Evolutionary conservation across 2,113 vertebrate species (phyloP), one percentile per base, ranked within the genome.

Genomic region (Uria lomvia): DNA sequence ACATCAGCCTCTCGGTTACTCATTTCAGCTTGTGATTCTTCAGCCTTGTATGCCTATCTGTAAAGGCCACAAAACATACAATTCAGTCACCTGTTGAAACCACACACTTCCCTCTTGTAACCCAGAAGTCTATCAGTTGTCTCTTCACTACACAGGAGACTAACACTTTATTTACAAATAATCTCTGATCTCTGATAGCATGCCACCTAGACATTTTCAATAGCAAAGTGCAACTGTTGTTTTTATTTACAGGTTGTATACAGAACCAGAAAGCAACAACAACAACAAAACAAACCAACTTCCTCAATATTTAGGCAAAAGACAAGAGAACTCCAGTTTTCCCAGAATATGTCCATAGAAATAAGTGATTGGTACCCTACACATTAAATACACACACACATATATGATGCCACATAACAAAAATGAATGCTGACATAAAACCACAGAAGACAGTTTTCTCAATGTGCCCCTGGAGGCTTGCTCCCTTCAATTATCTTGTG

Each of bases 31-130:
- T 82, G 43, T 29, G 79, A 82, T 80, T 83, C 93, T 95, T 96
- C 40, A 92, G 75, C 79, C 96, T 55, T 96, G 90, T 97, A 82
- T 84, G 84, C 79, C 92, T 96, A 94, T 79, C 63, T 77, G 94
- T 58, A 88, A 94, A 95, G 67, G 94, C 11, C 29, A 86, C 3
- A 94, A 91, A 91, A 78, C n/a, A 68, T 7, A 89, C 8, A 38
- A 52, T 60, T 78, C 22, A 36, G 6, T 73, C 38, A 82, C 26
- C 40, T 60, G 6, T 14, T 76, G 58, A 93, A 74, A 92, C 2
- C 16, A 91, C 21, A 17, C 8, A 32, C 3, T 43, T 56, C 74
- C 22, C 15, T 78, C 53, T 56, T 72, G 14, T 0, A 1, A 72
- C 8, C 9, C 11, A 53, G 12, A 67, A 66, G 14, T 66, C 11